Evolutionary conservation across 2,113 vertebrate genomes (phyloP), one percentile per base, ranked within the genome.

Genomic region (Tupaia tana): DNA sequence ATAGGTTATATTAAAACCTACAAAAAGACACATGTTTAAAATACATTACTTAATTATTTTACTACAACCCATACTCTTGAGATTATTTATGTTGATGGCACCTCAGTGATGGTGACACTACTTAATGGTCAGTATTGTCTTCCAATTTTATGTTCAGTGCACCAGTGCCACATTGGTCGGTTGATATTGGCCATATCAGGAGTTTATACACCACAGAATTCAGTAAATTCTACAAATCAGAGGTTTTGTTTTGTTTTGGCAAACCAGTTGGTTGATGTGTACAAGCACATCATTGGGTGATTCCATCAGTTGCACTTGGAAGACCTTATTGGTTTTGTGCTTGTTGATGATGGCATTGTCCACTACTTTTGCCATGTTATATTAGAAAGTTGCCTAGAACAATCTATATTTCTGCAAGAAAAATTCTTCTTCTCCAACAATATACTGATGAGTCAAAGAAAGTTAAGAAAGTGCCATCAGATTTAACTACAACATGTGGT

Each of bases 401-500:
- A 70, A 24, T 67, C 16, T 58, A 43, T 77, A 95, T 59, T 86
- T 29, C 66, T 92, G 19, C 20, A 31, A 90, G 77, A 52, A 90
- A 92, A 61, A 56, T 0, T 73, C 67, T 88, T 79, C 43, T 93
- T 89, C 87, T 93, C 25, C 19, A 86, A 88, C 27, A 69, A 54
- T 89, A 84, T 59, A 59, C 25, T 75, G 61, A 91, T 93, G 89
- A 97, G 73, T 94, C 92, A 93, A 87, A 66, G 0, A 14, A 93
- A 71, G 34, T 77, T 94, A 89, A 83, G 87, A 74, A 95, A 93
- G 93, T 94, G 14, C n/a, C 91, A 92, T 92, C 31, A 61, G 58
- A 80, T 90, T 92, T 88, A 94, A 94, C 86, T 95, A 24, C 83
- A 94, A 74, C 92, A 93, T 98, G 78, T 77, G 67, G 70, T 95